Base-by-base conservation (phyloP, 64 coral and sea anemone genomes). In the Astreopora myriophthalma region DNA sequence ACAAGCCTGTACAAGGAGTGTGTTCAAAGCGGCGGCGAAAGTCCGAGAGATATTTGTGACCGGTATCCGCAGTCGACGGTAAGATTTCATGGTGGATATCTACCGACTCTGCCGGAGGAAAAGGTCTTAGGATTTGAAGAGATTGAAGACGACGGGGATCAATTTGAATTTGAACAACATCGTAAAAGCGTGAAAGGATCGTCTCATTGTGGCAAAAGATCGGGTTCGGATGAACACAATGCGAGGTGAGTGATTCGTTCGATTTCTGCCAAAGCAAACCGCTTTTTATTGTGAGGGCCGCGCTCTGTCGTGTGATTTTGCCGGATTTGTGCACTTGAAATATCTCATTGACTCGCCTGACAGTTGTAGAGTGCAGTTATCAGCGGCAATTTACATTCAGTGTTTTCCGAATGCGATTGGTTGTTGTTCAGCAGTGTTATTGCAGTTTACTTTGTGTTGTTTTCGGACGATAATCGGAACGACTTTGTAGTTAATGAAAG, bases 81-180 rank as follows among this genome's bases (percentile, higher is more conserved):
- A 48, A 94, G 91, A 82, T 98, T 91, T 71, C 96, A 92, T 23
- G 70, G 63, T n/a, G 62, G 92, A 69, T 98, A 98, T 94, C 77
- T 98, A n/a, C 96, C 96, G 83, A 87, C 96, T 76, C 91, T 98
- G 57, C 96, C 87, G 7, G 96, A 98, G 70, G 96, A 98, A 65
- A 98, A 98, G 83, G 96, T 92, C 40, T 84, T 98, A 76, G 96
- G 96, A 85, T 98, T 98, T 52, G 84, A 93, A 19, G 90, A 92
- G 64, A 64, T 83, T 83, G 96, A 98, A 84, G 87, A 94, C 22
- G 96, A 94, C 44, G 96, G 91, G 70, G 94, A 92, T 57, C 86
- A 91, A 30, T 98, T 88, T 85, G 93, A 90, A 69, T 90, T 76
- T 69, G 96, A 98, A 60, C 95, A 95, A 64, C 89, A 91, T 36